Evolutionary conservation across 2,888 invertebrate species (phyloP).

Genomic region (Zygogramma bicolorata): DNA sequence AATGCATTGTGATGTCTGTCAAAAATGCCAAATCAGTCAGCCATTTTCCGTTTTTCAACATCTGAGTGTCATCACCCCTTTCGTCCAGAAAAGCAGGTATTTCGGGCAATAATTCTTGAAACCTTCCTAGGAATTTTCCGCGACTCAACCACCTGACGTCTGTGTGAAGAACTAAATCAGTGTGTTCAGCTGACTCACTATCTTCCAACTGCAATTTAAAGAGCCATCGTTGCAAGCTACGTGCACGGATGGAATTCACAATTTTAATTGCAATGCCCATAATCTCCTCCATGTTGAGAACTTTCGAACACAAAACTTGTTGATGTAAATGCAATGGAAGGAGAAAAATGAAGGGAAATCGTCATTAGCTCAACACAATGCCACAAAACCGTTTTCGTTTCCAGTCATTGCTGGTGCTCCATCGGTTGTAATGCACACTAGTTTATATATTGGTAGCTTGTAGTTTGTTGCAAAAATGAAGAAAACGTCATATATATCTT

Average conservation of each 20-base stretch:
- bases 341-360: slow-evolving; percentile 22
- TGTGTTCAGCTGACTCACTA: slow-evolving; percentile 30
- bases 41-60: slow-evolving; percentile 41
- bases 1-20: slow-evolving; percentile 7
- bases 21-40: slow-evolving; percentile 17
- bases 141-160: slow-evolving; percentile 38
- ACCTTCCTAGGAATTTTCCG: slow-evolving; percentile 43
- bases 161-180: slow-evolving; percentile 29
- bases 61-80: slow-evolving; percentile 43
- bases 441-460: slow-evolving; percentile 17
- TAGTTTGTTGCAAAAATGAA: neutral
- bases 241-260: slow-evolving; percentile 31
- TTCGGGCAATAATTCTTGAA: slow-evolving; percentile 46
- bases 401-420: no score
- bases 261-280: slow-evolving; percentile 28
- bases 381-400: no score
- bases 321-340: slow-evolving; percentile 16
- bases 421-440: no score
- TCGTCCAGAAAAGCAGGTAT: slow-evolving; percentile 45
- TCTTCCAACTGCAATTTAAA: slow-evolving; percentile 27
- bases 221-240: slow-evolving; percentile 31
- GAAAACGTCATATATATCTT: slow-evolving; percentile 23
- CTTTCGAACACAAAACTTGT: slow-evolving; percentile 14
- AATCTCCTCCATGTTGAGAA: slow-evolving; percentile 4
- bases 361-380: no score